These are phyloP conservation scores for Drosophila incognita DNA, from an alignment of 2,888 invertebrate species.

Conservation along the genomic window DNA sequence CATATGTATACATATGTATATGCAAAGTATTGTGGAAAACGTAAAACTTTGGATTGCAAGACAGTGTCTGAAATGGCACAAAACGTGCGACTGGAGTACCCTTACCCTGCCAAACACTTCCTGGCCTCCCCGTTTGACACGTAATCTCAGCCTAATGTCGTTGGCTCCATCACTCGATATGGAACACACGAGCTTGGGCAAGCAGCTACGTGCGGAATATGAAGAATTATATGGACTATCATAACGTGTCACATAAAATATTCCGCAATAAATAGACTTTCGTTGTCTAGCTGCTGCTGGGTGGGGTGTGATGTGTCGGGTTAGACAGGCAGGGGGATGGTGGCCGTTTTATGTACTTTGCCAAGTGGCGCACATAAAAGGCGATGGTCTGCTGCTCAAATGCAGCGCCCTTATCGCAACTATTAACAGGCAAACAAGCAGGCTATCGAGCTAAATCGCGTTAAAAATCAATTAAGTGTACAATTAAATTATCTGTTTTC, in stretches of 20 bases:
- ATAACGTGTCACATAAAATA: conserved; percentile 80
- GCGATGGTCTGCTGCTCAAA: conserved; percentile 46
- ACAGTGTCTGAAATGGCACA: conserved; percentile 70
- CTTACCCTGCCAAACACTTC: neutral
- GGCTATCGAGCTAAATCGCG: conserved; percentile 64
- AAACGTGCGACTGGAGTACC: conserved; percentile 35
- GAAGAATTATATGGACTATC: conserved; percentile 76
- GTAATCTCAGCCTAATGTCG: conserved; percentile 28
- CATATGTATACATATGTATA: neutral
- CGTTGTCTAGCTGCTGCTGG: conserved; percentile 35
- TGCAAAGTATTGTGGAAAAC: conserved; percentile 36
- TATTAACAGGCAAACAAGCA: conserved; percentile 67
- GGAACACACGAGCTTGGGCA: conserved; percentile 8
- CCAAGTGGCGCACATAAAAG: conserved; percentile 73
- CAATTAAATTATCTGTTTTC: conserved; percentile 71
- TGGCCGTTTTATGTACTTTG: conserved; percentile 47
- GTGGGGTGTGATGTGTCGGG: conserved; percentile 1
- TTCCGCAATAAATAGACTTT: conserved; percentile 79
- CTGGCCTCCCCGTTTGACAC: neutral
- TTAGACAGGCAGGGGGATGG: neutral
- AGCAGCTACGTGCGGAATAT: conserved; percentile 39
- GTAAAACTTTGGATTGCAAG: conserved; percentile 64
- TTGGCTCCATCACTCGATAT: conserved; percentile 12
- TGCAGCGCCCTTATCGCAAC: conserved; percentile 65
- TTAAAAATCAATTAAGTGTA: conserved; percentile 79